Evolutionary conservation across 2,113 vertebrate species (phyloP), one percentile per base, ranked within the genome.

Genomic region (Cyanoramphus novaezelandiae): DNA sequence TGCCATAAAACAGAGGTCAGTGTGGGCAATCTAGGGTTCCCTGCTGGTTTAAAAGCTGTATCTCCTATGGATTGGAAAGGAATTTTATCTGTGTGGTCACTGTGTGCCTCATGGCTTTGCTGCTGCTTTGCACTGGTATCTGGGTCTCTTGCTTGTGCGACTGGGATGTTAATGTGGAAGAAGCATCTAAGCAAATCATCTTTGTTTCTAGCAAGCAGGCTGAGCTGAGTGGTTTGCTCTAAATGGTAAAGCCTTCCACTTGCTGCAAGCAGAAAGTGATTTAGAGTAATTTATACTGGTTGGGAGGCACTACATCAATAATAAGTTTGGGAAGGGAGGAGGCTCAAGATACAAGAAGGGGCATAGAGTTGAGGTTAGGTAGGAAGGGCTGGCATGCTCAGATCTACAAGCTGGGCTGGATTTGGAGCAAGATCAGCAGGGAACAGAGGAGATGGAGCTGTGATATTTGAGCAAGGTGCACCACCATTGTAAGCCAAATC

Each of bases 1-100:
- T 96, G 82, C 88, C 6, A 4, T 88, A 75, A 94, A 94, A 49
- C 27, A 3, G 76, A 94, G 88, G 86, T 93, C 87, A 91, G 35
- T 15, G 57, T 82, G 59, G 64, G 86, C 69, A 62, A 86, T 59
- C 76, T 53, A 50, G 35, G 68, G 77, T 82, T 78, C 53, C 86
- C 55, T 71, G 57, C 64, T 88, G 80, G 35, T 47, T 94, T 82
- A 86, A 91, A 93, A 90, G 7, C 72, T 35, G 6, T 12, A 10
- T 71, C 55, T 93, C 65, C 65, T 57, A 77, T 9, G 3, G 80
- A 35, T 17, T 68, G 65, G 43, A 92, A 70, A 70, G 47, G 74
- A 86, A 68, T 55, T 53, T 55, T 63, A 10, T n/a, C 64, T 75
- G 5, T 55, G 35, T 29, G 39, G 64, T 44, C 20, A n/a, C 37